Evolutionary conservation across 2,113 vertebrate species (phyloP).

Genomic region (Bothrops jararaca): DNA sequence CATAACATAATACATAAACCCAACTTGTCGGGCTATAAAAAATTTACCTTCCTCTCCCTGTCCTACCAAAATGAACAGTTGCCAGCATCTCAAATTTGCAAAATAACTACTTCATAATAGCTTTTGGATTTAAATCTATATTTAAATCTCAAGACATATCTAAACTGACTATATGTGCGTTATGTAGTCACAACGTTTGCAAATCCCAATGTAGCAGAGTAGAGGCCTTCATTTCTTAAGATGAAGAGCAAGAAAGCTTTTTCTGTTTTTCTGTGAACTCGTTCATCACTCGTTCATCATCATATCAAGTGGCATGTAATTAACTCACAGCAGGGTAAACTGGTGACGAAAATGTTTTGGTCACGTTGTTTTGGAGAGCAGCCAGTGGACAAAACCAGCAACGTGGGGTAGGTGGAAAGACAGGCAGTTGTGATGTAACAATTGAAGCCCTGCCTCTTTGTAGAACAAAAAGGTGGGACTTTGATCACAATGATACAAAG

Average conservation of each 20-base stretch:
- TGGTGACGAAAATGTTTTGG: not conserved
- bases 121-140: not conserved
- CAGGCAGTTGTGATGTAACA: not conserved
- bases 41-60: not conserved
- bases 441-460: not conserved
- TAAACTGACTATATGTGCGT: not conserved
- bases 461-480: not conserved
- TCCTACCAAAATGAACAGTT: not conserved
- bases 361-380: not conserved
- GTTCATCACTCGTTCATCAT: no score
- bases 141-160: not conserved
- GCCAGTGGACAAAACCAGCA: not conserved
- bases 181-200: not conserved
- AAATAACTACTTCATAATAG: not conserved
- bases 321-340: not conserved
- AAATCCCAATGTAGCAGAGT: not conserved
- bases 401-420: not conserved
- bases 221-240: not conserved
- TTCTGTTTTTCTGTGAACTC: not conserved
- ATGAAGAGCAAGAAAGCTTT: not conserved
- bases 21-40: not conserved
- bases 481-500: not conserved
- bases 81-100: not conserved
- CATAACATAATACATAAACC: not conserved
- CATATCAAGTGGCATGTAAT: not conserved